phyloP scores from a whole-genome alignment of 2,113 vertebrate genomes.

The Dipodomys spectabilis region DNA sequence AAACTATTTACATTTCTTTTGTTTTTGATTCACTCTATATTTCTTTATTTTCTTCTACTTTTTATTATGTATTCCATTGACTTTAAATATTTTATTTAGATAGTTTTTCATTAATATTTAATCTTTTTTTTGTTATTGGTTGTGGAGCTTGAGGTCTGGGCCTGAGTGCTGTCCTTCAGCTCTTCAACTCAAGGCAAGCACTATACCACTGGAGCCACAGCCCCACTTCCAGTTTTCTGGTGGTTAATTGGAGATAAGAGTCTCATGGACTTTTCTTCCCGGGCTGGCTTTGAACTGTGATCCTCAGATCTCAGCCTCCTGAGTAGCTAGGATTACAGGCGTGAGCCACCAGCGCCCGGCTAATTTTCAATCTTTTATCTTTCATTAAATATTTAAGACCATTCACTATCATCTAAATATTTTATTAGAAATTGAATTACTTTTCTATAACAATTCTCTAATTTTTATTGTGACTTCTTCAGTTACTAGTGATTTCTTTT shows the following conservation, averaged over 20 bases:
- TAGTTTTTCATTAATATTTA: slow-evolving; percentile 40
- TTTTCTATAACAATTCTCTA: slow-evolving; percentile 5
- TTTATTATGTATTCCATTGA: slow-evolving; percentile 1
- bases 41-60: neutral
- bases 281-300: too few relatives aligned
- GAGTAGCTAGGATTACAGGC: too few relatives aligned
- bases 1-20: neutral
- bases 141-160: too few relatives aligned
- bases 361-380: slow-evolving; percentile 8
- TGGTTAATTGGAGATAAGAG: too few relatives aligned
- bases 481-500: neutral
- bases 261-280: too few relatives aligned
- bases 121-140: neutral
- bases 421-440: neutral
- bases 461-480: slow-evolving; percentile 17
- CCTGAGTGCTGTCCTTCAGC: too few relatives aligned
- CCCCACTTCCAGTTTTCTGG: too few relatives aligned
- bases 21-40: neutral
- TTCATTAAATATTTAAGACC: neutral
- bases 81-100: slow-evolving; percentile 27
- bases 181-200: too few relatives aligned
- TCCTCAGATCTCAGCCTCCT: too few relatives aligned
- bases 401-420: slow-evolving; percentile 10
- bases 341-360: neutral
- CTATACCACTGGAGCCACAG: too few relatives aligned